Evolutionary conservation across 2,113 vertebrate genomes (phyloP).

Genomic region (Rattus rattus): DNA sequence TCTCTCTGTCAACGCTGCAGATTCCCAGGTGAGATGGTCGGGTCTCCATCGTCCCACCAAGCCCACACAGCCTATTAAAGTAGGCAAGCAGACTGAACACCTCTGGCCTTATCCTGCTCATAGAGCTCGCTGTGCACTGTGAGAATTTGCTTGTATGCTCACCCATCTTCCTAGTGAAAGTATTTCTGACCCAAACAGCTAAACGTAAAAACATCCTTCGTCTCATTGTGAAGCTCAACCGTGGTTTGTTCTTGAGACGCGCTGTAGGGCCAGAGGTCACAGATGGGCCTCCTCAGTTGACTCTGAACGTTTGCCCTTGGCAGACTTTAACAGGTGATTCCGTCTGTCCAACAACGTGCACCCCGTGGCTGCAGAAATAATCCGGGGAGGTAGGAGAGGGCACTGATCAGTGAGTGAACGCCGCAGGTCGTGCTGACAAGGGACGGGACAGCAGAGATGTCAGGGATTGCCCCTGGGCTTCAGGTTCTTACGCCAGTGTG

Average conservation of each 20-base stretch:
- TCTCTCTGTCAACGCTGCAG: too few relatives aligned
- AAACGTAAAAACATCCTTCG: background rate
- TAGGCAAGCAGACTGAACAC: background rate
- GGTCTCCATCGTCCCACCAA: rapidly evolving
- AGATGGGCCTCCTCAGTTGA: background rate
- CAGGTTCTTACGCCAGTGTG: background rate
- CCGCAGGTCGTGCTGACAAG: rapidly evolving
- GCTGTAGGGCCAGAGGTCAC: background rate
- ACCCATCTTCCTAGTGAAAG: background rate
- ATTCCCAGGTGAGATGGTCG: background rate
- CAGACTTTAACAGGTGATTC: too few relatives aligned
- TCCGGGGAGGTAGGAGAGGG: background rate
- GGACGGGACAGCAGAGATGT: background rate
- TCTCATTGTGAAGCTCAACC: too few relatives aligned
- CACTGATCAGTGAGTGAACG: background rate
- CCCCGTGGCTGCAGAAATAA: background rate
- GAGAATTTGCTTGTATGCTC: background rate
- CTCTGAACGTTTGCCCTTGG: rapidly evolving
- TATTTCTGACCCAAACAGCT: background rate
- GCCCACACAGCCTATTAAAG: background rate
- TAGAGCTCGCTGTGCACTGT: background rate
- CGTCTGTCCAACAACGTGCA: too few relatives aligned
- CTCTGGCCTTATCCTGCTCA: background rate
- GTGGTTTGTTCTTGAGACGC: background rate
- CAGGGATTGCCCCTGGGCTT: background rate